These are phyloP conservation scores for Egretta garzetta DNA, from an alignment of 2,113 vertebrate genomes.

Conservation along the genomic window DNA sequence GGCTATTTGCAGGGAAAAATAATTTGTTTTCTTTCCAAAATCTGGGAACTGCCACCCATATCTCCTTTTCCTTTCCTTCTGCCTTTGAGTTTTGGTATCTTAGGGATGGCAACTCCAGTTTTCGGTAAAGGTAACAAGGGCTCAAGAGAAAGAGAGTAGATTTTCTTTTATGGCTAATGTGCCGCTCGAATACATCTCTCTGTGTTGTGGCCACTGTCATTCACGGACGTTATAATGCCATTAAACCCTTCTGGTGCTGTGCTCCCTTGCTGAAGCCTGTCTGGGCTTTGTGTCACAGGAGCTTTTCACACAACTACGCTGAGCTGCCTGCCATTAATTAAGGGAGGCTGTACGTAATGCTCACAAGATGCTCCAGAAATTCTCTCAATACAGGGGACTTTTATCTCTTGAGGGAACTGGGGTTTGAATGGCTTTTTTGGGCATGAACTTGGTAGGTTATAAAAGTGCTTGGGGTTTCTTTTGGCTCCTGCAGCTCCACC, in stretches of 20 bases:
- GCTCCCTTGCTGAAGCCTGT: conserved; percentile 11
- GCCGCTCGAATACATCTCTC: background rate
- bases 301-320: background rate
- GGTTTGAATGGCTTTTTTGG: background rate
- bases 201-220: background rate
- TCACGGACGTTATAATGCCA: conserved; percentile 26
- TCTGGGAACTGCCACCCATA: background rate
- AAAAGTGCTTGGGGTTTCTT: background rate
- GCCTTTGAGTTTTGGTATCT: background rate
- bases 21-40: background rate
- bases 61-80: background rate
- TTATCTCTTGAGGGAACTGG: conserved; percentile 6
- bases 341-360: background rate
- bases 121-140: background rate
- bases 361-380: conserved; percentile 13
- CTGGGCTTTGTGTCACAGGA: conserved; percentile 20
- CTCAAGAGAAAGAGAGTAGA: background rate
- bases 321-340: conserved; percentile 34
- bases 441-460: background rate
- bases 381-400: background rate
- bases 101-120: background rate
- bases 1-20: accelerated
- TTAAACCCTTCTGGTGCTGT: conserved; percentile 42
- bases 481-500: conserved; percentile 12
- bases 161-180: background rate